Percentiles rank a stretch among this genome's conserved stretches.
phyloP scores from a whole-genome alignment of 2,113 vertebrate genomes.

The Bufo bufo region DNA sequence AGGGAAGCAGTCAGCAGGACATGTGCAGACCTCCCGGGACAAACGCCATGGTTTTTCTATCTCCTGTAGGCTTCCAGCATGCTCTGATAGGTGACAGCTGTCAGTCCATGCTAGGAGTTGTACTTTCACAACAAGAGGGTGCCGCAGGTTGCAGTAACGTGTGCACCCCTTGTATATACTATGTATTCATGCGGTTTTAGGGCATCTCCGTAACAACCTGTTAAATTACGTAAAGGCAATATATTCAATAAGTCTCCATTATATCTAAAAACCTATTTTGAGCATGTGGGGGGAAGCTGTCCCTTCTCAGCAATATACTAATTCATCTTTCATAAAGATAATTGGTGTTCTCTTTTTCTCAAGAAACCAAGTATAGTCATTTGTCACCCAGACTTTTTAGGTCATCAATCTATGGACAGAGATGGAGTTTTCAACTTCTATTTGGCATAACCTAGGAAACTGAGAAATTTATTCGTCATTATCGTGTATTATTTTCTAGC shows the following conservation, averaged over 20 bases:
- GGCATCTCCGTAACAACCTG: background rate
- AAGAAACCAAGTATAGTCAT: constrained; percentile 34
- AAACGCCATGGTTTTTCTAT: no score
- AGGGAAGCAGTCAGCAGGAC: no score
- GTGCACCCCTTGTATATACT: background rate
- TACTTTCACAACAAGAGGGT: no score
- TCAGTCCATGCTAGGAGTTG: no score
- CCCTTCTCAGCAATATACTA: constrained; percentile 20
- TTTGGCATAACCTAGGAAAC: constrained; percentile 38
- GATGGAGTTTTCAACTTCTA: constrained; percentile 31
- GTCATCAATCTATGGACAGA: constrained; percentile 52
- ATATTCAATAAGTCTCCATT: background rate
- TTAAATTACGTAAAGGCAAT: background rate
- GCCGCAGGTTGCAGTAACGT: no score
- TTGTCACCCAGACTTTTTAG: constrained; percentile 51
- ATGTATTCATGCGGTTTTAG: background rate
- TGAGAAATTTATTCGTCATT: background rate
- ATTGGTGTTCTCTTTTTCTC: constrained; percentile 54
- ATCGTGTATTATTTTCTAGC: constrained; percentile 2
- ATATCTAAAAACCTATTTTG: background rate
- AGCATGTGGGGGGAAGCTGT: background rate
- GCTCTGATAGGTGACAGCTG: background rate
- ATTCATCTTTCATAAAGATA: constrained; percentile 53
- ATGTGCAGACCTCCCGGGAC: no score
- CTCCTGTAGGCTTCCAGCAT: background rate